Evolutionary conservation across 2,797 vertebrate genomes (phyloP).

Genomic region (Taeniopygia guttata): DNA sequence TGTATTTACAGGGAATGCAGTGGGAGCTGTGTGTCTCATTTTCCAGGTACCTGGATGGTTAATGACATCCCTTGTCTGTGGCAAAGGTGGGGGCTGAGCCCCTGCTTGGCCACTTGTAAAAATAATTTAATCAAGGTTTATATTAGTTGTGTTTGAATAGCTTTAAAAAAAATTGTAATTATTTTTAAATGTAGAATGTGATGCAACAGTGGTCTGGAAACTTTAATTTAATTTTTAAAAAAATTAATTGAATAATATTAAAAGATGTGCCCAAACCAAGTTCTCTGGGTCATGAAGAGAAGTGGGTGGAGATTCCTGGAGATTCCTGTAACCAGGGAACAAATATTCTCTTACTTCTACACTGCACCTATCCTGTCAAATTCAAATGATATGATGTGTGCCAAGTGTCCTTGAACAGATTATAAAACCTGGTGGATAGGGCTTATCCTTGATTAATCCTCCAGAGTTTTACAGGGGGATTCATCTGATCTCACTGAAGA

Average conservation of each 20-base stretch:
- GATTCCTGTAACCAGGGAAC: not conserved
- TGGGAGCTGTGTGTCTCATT: not conserved
- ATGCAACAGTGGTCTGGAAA: not conserved
- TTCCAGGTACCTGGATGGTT: not conserved
- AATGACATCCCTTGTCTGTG: too few species aligned
- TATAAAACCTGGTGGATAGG: not conserved
- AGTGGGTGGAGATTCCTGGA: not conserved
- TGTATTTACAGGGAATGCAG: not conserved
- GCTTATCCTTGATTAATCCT: constrained; percentile 4
- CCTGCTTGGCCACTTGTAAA: not conserved
- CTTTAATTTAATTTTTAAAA: not conserved
- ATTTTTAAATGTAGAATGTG: not conserved
- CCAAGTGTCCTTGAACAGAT: not conserved
- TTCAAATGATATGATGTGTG: not conserved
- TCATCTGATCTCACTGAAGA: not conserved
- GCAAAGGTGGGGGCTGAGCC: not conserved
- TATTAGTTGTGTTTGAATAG: not conserved
- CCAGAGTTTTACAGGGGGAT: not conserved
- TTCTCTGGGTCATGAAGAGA: not conserved
- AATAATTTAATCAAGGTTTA: not conserved
- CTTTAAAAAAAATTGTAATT: too few species aligned
- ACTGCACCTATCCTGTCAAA: not conserved
- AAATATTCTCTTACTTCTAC: not conserved
- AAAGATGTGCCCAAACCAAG: not conserved
- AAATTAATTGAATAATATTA: not conserved